Base-by-base conservation (phyloP, 2,113 vertebrate genomes). In the Phoxinus phoxinus region DNA sequence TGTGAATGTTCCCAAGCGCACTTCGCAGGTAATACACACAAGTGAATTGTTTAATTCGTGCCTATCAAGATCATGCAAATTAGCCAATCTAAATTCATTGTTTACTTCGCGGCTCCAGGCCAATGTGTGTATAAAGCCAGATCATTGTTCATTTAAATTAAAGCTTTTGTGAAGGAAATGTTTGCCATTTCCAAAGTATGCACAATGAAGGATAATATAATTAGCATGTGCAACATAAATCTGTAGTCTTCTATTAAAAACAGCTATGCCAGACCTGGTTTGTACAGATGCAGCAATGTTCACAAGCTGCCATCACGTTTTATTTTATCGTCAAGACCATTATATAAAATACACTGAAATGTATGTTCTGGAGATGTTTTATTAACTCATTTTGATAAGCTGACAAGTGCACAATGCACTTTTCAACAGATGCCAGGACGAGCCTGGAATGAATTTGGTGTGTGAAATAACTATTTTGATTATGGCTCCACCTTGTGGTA, bases 1-100 rank as follows among this genome's bases (percentile, higher is more conserved):
- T 85, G 84, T 53, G 84, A 85, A 84, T 46, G 83, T 46, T 30
- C 44, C n/a, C 0, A 58, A 63, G 83, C 58, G 41, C 71, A 63
- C 59, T 84, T 85, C 58, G 32, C 84, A 78, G 58, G 83, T 85
- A 75, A 77, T n/a, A 41, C 83, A 53, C 59, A 53, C 15, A 48
- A 37, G 17, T 27, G 41, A 27, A 69, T 37, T 21, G 84, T 53
- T 78, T 78, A 41, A 67, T 78, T 67, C 44, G 48, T 67, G 73
- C 74, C 61, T 53, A 41, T 77, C 37, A 77, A 53, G 27, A 67
- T 67, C 58, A 67, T 51, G 44, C 5, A 85, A 85, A 85, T 77
- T 4, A 77, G 41, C 12, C 61, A 37, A 25, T 77, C 21, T 27
- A 27, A 78, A 78, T 78, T 6, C 67, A 72, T 78, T 69, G 61